Evolutionary conservation across 2,113 vertebrate genomes (phyloP), one percentile per base, ranked within the genome.

Genomic region (Myotis davidii): DNA sequence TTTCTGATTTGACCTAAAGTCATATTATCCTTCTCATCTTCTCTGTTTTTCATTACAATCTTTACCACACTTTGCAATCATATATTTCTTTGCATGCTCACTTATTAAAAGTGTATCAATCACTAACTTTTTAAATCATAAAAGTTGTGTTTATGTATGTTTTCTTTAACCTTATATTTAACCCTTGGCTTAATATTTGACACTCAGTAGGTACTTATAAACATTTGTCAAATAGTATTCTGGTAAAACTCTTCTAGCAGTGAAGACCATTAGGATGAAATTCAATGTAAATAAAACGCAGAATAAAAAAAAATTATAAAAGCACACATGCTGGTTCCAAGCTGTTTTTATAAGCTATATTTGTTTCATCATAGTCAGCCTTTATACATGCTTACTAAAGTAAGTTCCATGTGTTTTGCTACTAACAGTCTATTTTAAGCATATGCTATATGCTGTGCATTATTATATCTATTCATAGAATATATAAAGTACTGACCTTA

Each of bases 361-460:
- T 96, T 92, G 88, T 88, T 82, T 11, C n/a, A 34, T 93, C 54
- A 37, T 50, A 93, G 69, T 94, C 85, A 81, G 89, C 23, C 76
- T 94, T 96, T 85, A 27, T 65, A 78, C 23, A 64, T 69, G 65
- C 32, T 93, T 94, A 96, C 89, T 97, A 76, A 94, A 94, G 85
- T 77, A 67, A 92, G 27, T 14, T 69, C 74, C 27, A 76, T 89
- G 93, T 93, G 81, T 90, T 95, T 96, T 95, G 42, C 54, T 77
- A 86, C 88, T 87, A 96, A 81, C 72, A 85, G 61, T 69, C 69
- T 96, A 96, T 96, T 97, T 97, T 90, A 94, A 97, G 88, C 12
- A 83, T 67, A 9, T 61, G 42, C 34, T 90, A 34, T 37, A 67
- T 54, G 74, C n/a, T 95, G 85, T 20, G 45, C 81, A 73, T 79